Conservation (phyloP, 2,797 vertebrate species). For the Huso huso region DNA sequence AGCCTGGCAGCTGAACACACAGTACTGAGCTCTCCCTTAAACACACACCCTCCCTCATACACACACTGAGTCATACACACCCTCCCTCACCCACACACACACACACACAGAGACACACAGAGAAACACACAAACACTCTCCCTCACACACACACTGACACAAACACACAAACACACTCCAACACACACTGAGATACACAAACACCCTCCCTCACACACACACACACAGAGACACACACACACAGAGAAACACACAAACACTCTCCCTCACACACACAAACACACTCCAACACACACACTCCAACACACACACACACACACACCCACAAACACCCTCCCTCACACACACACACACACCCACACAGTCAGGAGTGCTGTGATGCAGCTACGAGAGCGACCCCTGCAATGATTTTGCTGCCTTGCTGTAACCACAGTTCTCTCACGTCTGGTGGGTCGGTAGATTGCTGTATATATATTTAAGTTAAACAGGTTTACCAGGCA, state of each 20-base stretch:
- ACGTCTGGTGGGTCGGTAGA: too few relatives aligned
- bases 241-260: background rate
- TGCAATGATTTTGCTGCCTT: too few relatives aligned
- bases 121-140: background rate
- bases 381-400: background rate
- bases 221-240: constrained; percentile 2
- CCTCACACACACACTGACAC: background rate
- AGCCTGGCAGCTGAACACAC: too few relatives aligned
- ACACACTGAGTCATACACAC: background rate
- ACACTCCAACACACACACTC: constrained; percentile 4
- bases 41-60: constrained; percentile 8
- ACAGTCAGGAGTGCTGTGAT: background rate
- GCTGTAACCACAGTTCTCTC: too few relatives aligned
- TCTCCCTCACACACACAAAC: constrained; percentile 1
- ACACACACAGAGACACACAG: constrained; percentile 9
- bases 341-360: background rate
- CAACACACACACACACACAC: background rate
- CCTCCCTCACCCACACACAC: background rate
- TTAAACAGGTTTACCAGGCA: background rate
- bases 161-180: background rate
- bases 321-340: background rate
- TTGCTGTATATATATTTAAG: background rate
- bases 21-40: background rate
- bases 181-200: background rate
- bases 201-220: background rate